Conservation (phyloP, 2,797 vertebrate genomes). For the Manis pentadactyla region DNA sequence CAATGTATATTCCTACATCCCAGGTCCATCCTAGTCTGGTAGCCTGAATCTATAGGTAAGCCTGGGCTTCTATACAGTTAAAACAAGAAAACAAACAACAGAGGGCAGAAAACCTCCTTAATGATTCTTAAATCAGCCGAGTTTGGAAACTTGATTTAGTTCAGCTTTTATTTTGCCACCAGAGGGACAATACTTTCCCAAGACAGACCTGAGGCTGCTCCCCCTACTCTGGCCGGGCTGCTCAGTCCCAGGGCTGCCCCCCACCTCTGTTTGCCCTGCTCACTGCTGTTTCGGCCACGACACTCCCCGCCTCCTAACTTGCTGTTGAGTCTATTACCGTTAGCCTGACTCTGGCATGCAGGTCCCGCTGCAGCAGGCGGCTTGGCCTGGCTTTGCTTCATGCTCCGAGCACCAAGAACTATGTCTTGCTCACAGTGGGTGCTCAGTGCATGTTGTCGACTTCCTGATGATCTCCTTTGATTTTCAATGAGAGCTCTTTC, state of each 20-base stretch:
- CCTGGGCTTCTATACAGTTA: background rate
- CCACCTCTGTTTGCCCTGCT: rapidly evolving
- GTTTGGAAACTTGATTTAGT: background rate
- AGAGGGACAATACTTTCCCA: background rate
- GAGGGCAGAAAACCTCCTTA: background rate
- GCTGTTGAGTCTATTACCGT: rapidly evolving
- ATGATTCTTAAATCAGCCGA: background rate
- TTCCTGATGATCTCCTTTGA: background rate
- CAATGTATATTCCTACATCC: background rate
- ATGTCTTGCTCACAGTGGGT: background rate
- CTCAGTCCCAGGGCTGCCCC: background rate
- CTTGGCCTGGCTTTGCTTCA: background rate
- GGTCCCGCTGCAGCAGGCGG: rapidly evolving
- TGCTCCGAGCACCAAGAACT: background rate
- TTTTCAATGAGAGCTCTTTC: background rate
- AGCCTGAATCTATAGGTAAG: background rate
- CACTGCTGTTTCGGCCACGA: background rate
- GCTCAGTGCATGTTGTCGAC: background rate
- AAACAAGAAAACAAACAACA: background rate
- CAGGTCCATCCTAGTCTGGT: background rate
- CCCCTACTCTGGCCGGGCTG: background rate
- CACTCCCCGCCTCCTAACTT: rapidly evolving
- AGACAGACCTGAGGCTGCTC: background rate
- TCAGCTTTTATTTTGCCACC: background rate
- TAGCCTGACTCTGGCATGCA: background rate